Percentiles rank a stretch among this genome's conserved stretches.
phyloP scores from a whole-genome alignment of 2,888 invertebrate species.

The Taphrorychus bicolor region DNA sequence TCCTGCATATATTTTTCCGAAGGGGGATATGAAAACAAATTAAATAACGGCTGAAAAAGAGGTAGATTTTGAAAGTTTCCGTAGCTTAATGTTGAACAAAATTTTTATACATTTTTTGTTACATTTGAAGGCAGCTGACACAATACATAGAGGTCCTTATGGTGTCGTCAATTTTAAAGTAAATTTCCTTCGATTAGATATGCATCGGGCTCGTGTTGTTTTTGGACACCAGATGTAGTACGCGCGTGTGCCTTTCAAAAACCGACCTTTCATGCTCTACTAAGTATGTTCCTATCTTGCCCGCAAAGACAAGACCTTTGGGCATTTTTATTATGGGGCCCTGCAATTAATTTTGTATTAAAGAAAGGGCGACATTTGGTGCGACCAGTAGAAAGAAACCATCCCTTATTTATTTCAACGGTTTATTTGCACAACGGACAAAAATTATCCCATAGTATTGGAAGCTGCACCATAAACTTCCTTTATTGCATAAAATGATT shows the following conservation, averaged over 20 bases:
- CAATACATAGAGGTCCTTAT: conserved; percentile 1
- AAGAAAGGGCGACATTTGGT: conserved; percentile 9
- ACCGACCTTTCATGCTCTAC: conserved; percentile 15
- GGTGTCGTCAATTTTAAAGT: not conserved
- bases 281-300: too few relatives aligned
- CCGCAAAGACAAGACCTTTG: not conserved
- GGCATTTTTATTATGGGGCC: not conserved
- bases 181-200: conserved; percentile 16
- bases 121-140: not conserved
- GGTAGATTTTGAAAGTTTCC: too few relatives aligned
- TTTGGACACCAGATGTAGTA: conserved; percentile 6
- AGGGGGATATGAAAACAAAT: too few relatives aligned
- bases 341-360: conserved; percentile 7
- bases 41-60: too few relatives aligned
- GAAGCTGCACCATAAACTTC: not conserved
- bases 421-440: too few relatives aligned
- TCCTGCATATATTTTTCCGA: too few relatives aligned
- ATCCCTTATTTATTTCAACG: not conserved
- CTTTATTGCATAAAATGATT: not conserved
- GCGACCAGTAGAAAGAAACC: conserved; percentile 2
- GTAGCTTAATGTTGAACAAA: too few relatives aligned
- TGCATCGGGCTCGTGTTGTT: conserved; percentile 10
- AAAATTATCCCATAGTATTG: too few relatives aligned
- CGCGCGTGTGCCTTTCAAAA: not conserved
- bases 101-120: too few relatives aligned